These are phyloP conservation scores for Ascidia mentula DNA, from an alignment of 23 tunicate genomes.

Conservation along the genomic window DNA sequence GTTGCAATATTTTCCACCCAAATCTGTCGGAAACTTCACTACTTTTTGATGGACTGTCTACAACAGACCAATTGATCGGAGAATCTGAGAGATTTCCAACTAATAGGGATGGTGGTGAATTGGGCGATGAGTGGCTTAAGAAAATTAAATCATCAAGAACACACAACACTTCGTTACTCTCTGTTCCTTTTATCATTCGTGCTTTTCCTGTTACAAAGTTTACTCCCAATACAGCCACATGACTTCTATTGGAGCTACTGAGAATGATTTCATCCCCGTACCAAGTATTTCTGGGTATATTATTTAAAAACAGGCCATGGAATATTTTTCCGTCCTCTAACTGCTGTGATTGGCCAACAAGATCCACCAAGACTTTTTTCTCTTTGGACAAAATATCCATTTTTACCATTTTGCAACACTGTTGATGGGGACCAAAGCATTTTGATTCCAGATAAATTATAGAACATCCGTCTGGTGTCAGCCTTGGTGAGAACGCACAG, in stretches of 20 bases:
- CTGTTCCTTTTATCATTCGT: slow-evolving; percentile 26
- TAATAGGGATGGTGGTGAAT: slow-evolving; percentile 30
- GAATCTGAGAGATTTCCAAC: slow-evolving; percentile 19
- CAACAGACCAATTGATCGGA: slow-evolving; percentile 32
- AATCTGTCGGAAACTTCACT: neutral
- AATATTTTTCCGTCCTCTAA: slow-evolving; percentile 2
- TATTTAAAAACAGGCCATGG: slow-evolving; percentile 49
- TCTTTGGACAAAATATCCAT: slow-evolving; percentile 17
- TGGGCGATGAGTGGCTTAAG: slow-evolving; percentile 52
- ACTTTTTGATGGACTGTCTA: slow-evolving; percentile 18
- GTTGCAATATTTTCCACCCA: slow-evolving; percentile 31
- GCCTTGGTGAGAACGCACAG: slow-evolving; percentile 52
- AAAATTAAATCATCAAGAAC: slow-evolving; percentile 50
- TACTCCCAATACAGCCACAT: slow-evolving; percentile 23
- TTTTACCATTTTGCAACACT: slow-evolving; percentile 53
- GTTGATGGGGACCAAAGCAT: slow-evolving; percentile 73
- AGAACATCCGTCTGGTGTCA: slow-evolving; percentile 47
- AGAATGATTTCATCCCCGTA: neutral
- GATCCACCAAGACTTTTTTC: neutral
- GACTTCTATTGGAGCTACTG: slow-evolving; percentile 33
- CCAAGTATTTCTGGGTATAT: slow-evolving; percentile 41
- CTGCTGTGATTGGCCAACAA: slow-evolving; percentile 23
- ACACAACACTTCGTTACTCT: slow-evolving; percentile 25
- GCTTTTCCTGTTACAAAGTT: slow-evolving; percentile 44
- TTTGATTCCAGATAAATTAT: slow-evolving; percentile 49